Conservation (phyloP, 2,888 invertebrate genomes). For the Metellina segmentata region DNA sequence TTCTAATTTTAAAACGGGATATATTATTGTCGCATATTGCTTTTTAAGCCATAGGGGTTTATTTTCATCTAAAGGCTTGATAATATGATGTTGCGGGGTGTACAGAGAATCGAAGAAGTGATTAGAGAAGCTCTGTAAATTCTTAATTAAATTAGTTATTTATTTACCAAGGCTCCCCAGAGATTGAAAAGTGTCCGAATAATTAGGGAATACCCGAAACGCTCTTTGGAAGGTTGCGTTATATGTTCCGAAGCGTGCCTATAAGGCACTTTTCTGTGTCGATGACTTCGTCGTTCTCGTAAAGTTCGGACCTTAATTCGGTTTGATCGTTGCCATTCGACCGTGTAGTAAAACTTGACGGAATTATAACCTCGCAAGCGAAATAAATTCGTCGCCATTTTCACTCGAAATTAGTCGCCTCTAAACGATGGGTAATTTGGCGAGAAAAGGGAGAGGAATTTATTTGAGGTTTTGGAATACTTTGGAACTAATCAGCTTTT, state of each 20-base stretch:
- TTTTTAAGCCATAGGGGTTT: too few relatives aligned
- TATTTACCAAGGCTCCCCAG: not conserved
- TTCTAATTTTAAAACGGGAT: too few relatives aligned
- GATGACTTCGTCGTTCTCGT: slow-evolving; percentile 19
- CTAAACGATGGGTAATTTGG: slow-evolving; percentile 67
- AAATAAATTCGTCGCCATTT: slow-evolving; percentile 42
- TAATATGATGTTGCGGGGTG: too few relatives aligned
- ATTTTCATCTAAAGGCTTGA: too few relatives aligned
- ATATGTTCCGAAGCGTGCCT: slow-evolving; percentile 17
- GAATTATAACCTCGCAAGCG: slow-evolving; percentile 24
- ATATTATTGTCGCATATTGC: too few relatives aligned
- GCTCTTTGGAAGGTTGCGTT: not conserved
- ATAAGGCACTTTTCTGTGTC: slow-evolving; percentile 17
- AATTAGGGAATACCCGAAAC: slow-evolving; percentile 19
- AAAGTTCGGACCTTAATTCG: slow-evolving; percentile 15
- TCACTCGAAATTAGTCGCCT: slow-evolving; percentile 35
- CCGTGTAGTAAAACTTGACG: slow-evolving; percentile 24
- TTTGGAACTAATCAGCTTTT: slow-evolving; percentile 39
- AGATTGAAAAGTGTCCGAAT: slow-evolving; percentile 3
- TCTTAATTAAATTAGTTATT: slow-evolving; percentile 45
- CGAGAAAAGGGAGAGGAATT: slow-evolving; percentile 46
- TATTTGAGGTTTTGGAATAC: slow-evolving; percentile 68
- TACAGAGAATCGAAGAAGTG: too few relatives aligned
- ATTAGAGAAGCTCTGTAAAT: too few relatives aligned
- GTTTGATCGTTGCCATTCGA: slow-evolving; percentile 30